phyloP scores from a whole-genome alignment of 2,113 vertebrate species.

The Notiomystis cincta region DNA sequence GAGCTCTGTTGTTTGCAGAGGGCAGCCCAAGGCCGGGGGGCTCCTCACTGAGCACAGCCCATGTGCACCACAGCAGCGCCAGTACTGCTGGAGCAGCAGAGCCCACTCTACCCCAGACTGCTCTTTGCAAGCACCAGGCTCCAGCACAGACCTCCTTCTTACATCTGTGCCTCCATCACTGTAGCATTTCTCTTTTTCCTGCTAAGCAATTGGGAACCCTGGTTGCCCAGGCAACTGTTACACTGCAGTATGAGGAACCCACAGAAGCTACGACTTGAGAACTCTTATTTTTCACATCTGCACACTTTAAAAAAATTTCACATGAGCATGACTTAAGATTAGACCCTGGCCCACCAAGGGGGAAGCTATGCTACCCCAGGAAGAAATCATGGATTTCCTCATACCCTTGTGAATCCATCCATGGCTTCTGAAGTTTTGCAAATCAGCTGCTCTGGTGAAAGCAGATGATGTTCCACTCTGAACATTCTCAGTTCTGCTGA shows the following conservation, averaged over 20 bases:
- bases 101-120: neutral
- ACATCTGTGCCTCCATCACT: neutral
- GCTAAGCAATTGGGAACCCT: neutral
- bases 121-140: neutral
- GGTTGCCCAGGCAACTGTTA: constrained; percentile 21
- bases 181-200: neutral
- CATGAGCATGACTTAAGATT: neutral
- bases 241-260: neutral
- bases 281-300: neutral
- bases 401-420: neutral
- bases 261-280: neutral
- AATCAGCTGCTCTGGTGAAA: neutral
- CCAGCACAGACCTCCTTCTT: neutral
- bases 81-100: neutral
- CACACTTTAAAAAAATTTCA: neutral
- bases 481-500: neutral
- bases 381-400: neutral
- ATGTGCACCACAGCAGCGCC: accelerated
- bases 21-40: neutral
- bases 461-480: neutral
- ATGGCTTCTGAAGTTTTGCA: neutral
- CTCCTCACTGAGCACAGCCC: neutral
- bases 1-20: neutral
- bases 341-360: neutral
- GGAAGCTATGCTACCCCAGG: neutral